Conservation (phyloP, 2,888 invertebrate genomes). For the Lepetodrilus schrolli region DNA sequence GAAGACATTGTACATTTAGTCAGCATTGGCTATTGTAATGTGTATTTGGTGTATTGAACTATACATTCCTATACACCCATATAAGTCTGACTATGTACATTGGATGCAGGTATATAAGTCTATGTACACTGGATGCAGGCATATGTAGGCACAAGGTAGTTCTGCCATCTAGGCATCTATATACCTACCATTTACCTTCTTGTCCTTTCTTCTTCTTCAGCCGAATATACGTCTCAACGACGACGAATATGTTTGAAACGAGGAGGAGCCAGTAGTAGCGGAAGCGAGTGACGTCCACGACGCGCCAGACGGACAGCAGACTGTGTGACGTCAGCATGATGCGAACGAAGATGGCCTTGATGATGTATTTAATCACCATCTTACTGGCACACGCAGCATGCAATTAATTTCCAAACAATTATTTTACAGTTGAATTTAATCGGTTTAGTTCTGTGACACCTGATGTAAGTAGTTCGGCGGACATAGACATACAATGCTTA, state of each 20-base stretch:
- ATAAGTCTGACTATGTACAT: too few species aligned
- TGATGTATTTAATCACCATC: conserved; percentile 12
- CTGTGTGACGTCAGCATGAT: conserved; percentile 24
- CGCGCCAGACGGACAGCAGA: conserved; percentile 16
- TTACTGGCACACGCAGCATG: not conserved
- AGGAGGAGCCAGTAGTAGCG: conserved; percentile 18
- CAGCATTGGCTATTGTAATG: too few species aligned
- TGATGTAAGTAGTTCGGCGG: too few species aligned
- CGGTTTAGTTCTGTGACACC: too few species aligned
- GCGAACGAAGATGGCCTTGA: conserved; percentile 10
- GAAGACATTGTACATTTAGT: too few species aligned
- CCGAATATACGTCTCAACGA: conserved; percentile 16
- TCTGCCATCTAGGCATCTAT: not conserved
- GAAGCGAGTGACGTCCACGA: not conserved
- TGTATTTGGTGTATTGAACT: too few species aligned
- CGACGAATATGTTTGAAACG: conserved; percentile 4
- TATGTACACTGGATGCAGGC: not conserved
- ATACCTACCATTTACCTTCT: conserved; percentile 19
- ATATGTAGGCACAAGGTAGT: not conserved
- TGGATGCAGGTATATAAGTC: too few species aligned
- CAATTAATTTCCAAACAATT: too few species aligned
- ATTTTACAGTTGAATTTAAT: too few species aligned
- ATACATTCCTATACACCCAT: too few species aligned
- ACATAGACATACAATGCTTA: too few species aligned
- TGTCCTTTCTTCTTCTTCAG: conserved; percentile 11